phyloP scores from a whole-genome alignment of 2,888 invertebrate genomes.

The Xanthia togata region DNA sequence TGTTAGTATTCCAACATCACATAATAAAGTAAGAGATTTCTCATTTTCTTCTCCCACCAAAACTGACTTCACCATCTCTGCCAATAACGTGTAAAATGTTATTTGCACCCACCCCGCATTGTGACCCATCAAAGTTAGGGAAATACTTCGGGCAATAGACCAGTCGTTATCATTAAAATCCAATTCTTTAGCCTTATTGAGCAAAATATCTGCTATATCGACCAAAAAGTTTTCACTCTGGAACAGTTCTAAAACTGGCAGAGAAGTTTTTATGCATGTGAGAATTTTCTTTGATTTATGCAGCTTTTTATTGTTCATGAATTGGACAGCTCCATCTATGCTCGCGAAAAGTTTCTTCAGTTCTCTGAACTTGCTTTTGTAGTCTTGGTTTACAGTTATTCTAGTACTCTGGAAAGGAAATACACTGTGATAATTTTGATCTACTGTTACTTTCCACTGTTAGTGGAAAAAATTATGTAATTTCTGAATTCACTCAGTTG shows the following conservation, averaged over 20 bases:
- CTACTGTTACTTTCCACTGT: neutral
- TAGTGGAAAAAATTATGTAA: no score
- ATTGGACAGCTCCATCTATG: constrained; percentile 82
- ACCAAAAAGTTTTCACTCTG: constrained; percentile 89
- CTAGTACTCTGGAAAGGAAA: constrained; percentile 76
- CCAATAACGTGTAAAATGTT: constrained; percentile 89
- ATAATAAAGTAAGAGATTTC: constrained; percentile 88
- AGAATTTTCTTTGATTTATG: constrained; percentile 81
- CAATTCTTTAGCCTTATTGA: constrained; percentile 78
- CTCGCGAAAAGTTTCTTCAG: constrained; percentile 78
- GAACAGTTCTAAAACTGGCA: constrained; percentile 91
- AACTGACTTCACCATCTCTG: constrained; percentile 87
- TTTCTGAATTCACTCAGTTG: neutral
- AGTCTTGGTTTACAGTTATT: constrained; percentile 81
- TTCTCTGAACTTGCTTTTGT: constrained; percentile 83
- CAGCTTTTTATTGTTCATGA: constrained; percentile 79
- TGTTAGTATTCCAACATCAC: constrained; percentile 90
- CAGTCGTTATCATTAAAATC: constrained; percentile 80
- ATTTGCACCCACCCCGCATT: constrained; percentile 88
- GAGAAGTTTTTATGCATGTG: constrained; percentile 86
- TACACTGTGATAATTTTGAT: neutral
- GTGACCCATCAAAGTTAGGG: constrained; percentile 90
- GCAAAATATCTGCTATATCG: constrained; percentile 82
- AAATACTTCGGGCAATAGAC: constrained; percentile 82
- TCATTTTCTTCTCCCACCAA: constrained; percentile 90